phyloP scores from a whole-genome alignment of 2,797 vertebrate genomes.

The Sciaenops ocellatus region DNA sequence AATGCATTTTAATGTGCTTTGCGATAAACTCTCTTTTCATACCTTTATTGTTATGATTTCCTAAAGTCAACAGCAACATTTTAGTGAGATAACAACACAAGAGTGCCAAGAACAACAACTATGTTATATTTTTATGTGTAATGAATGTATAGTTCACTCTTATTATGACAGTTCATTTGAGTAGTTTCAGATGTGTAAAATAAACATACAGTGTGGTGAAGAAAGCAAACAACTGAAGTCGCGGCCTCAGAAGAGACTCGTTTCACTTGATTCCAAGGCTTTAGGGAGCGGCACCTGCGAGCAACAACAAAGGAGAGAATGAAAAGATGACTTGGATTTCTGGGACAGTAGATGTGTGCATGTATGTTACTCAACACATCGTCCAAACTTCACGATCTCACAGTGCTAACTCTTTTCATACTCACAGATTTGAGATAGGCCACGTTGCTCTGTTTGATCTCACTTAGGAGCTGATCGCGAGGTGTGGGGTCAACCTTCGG shows the following conservation, averaged over 20 bases:
- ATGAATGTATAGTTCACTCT: conserved; percentile 13
- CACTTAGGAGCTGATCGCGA: conserved; percentile 90
- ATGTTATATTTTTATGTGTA: not conserved
- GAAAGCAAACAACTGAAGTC: conserved; percentile 16
- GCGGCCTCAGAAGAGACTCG: conserved; percentile 77
- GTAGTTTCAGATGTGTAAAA: conserved; percentile 13
- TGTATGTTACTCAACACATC: not conserved
- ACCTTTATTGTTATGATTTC: conserved; percentile 14
- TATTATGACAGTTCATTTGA: conserved; percentile 9
- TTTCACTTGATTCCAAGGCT: conserved; percentile 88
- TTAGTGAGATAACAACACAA: conserved; percentile 18
- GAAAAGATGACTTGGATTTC: conserved; percentile 14
- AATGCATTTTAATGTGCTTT: conserved; percentile 16
- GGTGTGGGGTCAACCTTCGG: conserved; percentile 92
- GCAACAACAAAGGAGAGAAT: conserved; percentile 28
- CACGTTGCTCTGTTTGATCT: conserved; percentile 95
- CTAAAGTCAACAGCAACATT: conserved; percentile 5
- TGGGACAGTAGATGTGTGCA: not conserved
- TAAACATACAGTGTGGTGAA: conserved; percentile 33
- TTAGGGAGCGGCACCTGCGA: conserved; percentile 94
- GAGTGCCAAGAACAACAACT: conserved; percentile 15
- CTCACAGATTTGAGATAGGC: conserved; percentile 97
- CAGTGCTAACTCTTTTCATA: conserved; percentile 24
- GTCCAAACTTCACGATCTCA: not conserved
- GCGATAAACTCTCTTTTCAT: not conserved